Evolutionary conservation across 2,888 invertebrate genomes (phyloP).

Genomic region (Sisyra nigra): DNA sequence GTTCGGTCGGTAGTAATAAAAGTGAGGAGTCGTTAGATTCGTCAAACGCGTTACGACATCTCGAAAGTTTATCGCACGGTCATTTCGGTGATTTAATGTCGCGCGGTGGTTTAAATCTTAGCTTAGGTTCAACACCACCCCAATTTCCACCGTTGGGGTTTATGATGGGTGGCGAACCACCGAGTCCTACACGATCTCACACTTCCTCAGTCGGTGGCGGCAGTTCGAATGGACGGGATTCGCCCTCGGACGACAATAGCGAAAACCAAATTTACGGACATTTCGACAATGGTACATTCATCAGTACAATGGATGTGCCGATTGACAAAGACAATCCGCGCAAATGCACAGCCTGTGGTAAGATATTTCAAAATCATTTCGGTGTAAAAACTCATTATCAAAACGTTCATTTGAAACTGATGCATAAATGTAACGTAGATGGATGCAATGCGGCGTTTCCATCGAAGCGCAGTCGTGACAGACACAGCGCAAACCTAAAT

Average conservation of each 20-base stretch:
- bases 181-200: constrained; percentile 41
- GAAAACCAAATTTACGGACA: constrained; percentile 51
- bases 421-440: constrained; percentile 89
- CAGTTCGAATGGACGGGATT: constrained; percentile 34
- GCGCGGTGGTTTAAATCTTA: constrained; percentile 23
- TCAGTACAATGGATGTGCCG: constrained; percentile 66
- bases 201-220: constrained; percentile 44
- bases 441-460: constrained; percentile 92
- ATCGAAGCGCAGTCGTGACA: constrained; percentile 80
- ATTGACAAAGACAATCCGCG: constrained; percentile 84
- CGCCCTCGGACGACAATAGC: constrained; percentile 37
- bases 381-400: constrained; percentile 90
- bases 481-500: constrained; percentile 82
- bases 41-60: constrained; percentile 54
- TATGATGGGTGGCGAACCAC: constrained; percentile 36
- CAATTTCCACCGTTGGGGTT: constrained; percentile 30
- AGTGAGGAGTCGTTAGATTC: constrained; percentile 43
- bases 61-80: constrained; percentile 67
- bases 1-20: constrained; percentile 36
- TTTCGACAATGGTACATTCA: constrained; percentile 57
- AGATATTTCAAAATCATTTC: constrained; percentile 85
- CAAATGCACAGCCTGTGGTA: constrained; percentile 82
- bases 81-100: constrained; percentile 43
- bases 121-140: constrained; percentile 23
- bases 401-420: constrained; percentile 85